Evolutionary conservation across 2,797 vertebrate genomes (phyloP).

Genomic region (Nyctibius grandis): DNA sequence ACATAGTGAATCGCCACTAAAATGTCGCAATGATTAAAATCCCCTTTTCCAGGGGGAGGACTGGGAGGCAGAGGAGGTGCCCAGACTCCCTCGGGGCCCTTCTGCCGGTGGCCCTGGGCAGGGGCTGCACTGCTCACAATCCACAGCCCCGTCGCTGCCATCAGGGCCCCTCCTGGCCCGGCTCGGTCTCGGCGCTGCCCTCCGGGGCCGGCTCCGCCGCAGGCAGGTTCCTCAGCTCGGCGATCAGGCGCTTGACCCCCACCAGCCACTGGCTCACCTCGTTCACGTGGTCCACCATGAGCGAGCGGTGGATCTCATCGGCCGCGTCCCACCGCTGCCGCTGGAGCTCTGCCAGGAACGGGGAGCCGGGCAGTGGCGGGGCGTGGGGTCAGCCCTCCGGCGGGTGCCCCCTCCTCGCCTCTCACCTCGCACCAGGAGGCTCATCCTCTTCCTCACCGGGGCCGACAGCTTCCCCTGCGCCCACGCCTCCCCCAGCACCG

Average conservation of each 20-base stretch:
- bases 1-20: neutral
- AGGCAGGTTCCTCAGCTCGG: slow-evolving; percentile 80
- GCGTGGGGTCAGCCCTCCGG: accelerated
- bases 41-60: neutral
- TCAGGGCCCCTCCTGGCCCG: neutral
- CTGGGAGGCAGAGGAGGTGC: neutral
- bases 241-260: slow-evolving; percentile 90
- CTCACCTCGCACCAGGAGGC: slow-evolving; percentile 79
- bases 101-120: neutral
- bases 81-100: neutral
- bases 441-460: slow-evolving; percentile 87
- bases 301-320: slow-evolving; percentile 88
- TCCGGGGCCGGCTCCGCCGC: neutral
- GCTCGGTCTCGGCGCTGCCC: accelerated
- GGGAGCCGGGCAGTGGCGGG: accelerated
- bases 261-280: slow-evolving; percentile 98
- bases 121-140: neutral
- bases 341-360: slow-evolving; percentile 77
- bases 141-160: neutral
- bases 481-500: slow-evolving; percentile 85
- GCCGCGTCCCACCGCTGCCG: slow-evolving; percentile 81
- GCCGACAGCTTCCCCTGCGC: slow-evolving; percentile 80
- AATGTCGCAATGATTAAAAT: slow-evolving; percentile 23
- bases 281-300: slow-evolving; percentile 93
- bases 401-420: accelerated